Base-by-base conservation (phyloP, 1,140 invertebrate genomes). In the Bombus balteatus region DNA sequence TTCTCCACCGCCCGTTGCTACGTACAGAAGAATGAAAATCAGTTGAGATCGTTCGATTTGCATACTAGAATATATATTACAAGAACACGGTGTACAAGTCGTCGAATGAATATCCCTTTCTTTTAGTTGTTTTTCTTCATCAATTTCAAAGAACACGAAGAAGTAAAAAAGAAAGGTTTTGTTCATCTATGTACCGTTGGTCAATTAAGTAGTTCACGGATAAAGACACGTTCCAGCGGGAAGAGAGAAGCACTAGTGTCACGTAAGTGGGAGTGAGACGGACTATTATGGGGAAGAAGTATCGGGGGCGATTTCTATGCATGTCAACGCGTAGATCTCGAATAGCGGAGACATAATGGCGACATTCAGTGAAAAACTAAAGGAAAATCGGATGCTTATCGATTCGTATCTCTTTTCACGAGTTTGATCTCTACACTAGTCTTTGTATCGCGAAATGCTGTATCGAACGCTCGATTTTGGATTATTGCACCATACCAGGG, bases 291-390 rank as follows among this genome's bases (percentile, higher is more conserved):
- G 62, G 43, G 34, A 62, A 81, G 59, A 85, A 75, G 72, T 65
- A 75, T 85, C 83, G 83, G 8, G 78, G 79, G 41, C 78, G 71
- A 75, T 85, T 57, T 59, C 70, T 75, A 81, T 85, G 84, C 71
- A 43, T 85, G 34, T 43, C n/a, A 32, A 43, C 59, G 75, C 77
- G 41, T 72, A 81, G 65, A 87, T 76, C 66, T 13, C 62, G 68
- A 81, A 68, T 37, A n/a, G 25, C 66, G 3, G 57, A 59, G 83
- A 76, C 84, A 70, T 82, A 83, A 87, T 82, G 66, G 76, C 81
- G 79, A 86, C 85, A 83, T 87, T 62, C 75, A 81, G 72, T 81
- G 84, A 59, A 79, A 79, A 84, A 86, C 47, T 76, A 32, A 74
- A 73, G 62, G 39, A 89, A 77, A 81, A 87, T 82, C 74, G 76